A percentile compares a stretch with the other conserved stretches of the same genome.
Evolutionary conservation across 2,888 invertebrate species (phyloP).

Genomic region (Penaeus monodon): DNA sequence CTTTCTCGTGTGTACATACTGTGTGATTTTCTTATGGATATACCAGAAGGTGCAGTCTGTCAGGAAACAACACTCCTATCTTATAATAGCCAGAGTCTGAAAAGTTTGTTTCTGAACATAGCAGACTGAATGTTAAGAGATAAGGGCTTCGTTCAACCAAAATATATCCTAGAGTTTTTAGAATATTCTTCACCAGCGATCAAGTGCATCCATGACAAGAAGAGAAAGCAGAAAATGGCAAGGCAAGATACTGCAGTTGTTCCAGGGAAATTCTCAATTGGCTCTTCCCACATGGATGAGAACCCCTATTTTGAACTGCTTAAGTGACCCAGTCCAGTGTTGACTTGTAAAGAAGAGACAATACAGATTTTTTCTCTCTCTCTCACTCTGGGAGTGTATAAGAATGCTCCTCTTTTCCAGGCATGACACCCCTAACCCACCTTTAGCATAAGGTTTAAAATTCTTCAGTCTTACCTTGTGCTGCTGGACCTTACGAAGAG

Average conservation of each 20-base stretch:
- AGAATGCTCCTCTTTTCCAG: background rate
- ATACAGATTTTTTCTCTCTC: background rate
- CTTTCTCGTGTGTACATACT: slow-evolving; percentile 34
- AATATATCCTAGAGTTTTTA: slow-evolving; percentile 10
- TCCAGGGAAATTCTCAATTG: too few species aligned
- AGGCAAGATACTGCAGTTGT: slow-evolving; percentile 11
- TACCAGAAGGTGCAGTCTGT: slow-evolving; percentile 34
- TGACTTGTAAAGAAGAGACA: slow-evolving; percentile 8
- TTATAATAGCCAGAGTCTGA: background rate
- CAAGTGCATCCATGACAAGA: background rate
- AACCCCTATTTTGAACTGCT: slow-evolving; percentile 3
- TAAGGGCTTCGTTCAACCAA: background rate
- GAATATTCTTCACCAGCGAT: slow-evolving; percentile 10
- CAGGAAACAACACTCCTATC: slow-evolving; percentile 35
- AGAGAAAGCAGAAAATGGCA: too few species aligned
- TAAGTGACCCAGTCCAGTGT: slow-evolving; percentile 20
- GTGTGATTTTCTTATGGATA: slow-evolving; percentile 29
- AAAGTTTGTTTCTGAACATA: slow-evolving; percentile 11
- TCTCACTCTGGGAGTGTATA: background rate
- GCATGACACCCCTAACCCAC: background rate
- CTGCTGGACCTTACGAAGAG: background rate
- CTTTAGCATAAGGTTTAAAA: background rate
- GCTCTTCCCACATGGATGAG: too few species aligned
- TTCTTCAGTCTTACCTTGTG: background rate
- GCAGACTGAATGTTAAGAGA: slow-evolving; percentile 28